These are phyloP conservation scores for Chrosomus eos DNA, from an alignment of 2,797 vertebrate species.

Conservation along the genomic window DNA sequence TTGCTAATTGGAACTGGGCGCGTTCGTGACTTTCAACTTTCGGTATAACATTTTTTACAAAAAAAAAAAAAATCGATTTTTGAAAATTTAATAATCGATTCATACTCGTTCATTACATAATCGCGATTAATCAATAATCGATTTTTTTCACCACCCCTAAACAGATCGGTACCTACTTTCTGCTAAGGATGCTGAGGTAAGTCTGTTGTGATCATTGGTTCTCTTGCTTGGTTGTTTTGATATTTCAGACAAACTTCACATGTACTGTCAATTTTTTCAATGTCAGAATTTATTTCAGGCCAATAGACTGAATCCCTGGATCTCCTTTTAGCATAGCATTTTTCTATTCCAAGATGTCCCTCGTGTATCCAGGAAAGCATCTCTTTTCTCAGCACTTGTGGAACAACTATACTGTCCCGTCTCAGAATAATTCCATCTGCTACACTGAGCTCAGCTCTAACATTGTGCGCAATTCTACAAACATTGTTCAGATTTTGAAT, in stretches of 20 bases:
- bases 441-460: constrained; percentile 22
- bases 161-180: constrained; percentile 22
- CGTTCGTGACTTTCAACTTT: too few species aligned
- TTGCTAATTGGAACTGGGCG: too few species aligned
- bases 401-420: neutral
- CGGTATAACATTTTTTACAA: too few species aligned
- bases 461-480: neutral
- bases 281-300: constrained; percentile 39
- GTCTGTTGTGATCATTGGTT: constrained; percentile 30
- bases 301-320: constrained; percentile 42
- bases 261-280: constrained; percentile 16
- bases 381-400: constrained; percentile 14
- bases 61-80: too few species aligned
- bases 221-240: constrained; percentile 24
- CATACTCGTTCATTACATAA: too few species aligned
- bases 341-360: constrained; percentile 49
- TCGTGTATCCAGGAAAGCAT: constrained; percentile 45
- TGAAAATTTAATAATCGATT: too few species aligned
- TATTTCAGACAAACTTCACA: constrained; percentile 42
- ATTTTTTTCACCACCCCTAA: too few species aligned
- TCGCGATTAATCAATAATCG: too few species aligned
- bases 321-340: constrained; percentile 50
- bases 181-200: constrained; percentile 7
- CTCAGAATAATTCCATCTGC: neutral
- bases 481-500: neutral